Evolutionary conservation across 35 echinoderm and acorn worm genomes (phyloP).

Genomic region (Ophioderma brevispina): DNA sequence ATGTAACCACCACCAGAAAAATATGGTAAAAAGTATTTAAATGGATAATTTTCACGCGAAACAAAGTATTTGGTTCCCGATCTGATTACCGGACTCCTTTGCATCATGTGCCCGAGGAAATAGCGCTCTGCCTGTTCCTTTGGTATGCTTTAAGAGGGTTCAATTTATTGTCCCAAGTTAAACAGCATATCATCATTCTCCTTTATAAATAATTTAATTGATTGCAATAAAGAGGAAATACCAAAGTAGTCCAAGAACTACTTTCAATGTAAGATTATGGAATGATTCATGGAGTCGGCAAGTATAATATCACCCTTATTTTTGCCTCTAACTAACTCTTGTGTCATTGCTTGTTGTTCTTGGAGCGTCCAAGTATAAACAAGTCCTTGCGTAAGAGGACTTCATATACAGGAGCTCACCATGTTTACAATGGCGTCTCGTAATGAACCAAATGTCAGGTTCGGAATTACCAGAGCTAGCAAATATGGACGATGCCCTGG

Average conservation of each 20-base stretch:
- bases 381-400: constrained; percentile 62
- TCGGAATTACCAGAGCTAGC: constrained; percentile 72
- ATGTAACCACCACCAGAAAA: constrained; percentile 96
- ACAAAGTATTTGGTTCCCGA: constrained; percentile 81
- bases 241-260: constrained; percentile 68
- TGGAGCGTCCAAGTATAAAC: constrained; percentile 75
- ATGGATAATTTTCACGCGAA: constrained; percentile 57
- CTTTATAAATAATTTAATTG: constrained; percentile 74
- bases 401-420: constrained; percentile 57
- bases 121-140: constrained; percentile 20
- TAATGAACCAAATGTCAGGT: constrained; percentile 55
- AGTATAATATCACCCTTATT: constrained; percentile 69
- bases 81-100: constrained; percentile 50
- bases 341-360: constrained; percentile 17
- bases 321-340: constrained; percentile 40
- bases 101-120: constrained; percentile 87
- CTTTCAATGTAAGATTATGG: constrained; percentile 84
- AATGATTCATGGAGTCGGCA: constrained; percentile 83
- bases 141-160: constrained; percentile 26
- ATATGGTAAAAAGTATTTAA: constrained; percentile 88
- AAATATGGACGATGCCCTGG: constrained; percentile 20
- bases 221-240: constrained; percentile 38
- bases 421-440: constrained; percentile 79
- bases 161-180: constrained; percentile 74
- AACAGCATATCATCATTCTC: constrained; percentile 94